Evolutionary conservation across 2,113 vertebrate genomes (phyloP), one percentile per base, ranked within the genome.

Genomic region (Prietella phreatophila): DNA sequence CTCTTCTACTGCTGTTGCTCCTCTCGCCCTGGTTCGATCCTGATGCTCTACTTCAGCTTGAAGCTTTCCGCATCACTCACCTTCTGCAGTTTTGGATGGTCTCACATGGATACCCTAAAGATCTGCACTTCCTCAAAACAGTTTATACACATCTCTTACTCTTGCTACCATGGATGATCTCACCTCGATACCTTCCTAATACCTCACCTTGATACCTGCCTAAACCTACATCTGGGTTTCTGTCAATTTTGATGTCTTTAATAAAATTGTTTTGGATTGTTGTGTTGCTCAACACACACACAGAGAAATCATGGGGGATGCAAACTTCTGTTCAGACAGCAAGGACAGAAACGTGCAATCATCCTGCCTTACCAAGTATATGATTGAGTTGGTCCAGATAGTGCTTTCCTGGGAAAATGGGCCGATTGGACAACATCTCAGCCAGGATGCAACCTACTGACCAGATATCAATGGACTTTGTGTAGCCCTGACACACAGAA

Each of bases 301-400:
- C 42, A 78, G 11, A 78, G 73, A 78, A 50, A n/a, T 50, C 14
- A 15, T 3, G 0, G 2, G 27, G 19, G 36, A 10, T 42, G 19
- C 33, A 25, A 73, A 73, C 36, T 11, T 39, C 22, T 42, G 36
- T 25, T 75, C 22, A 50, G 25, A 3, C 6, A 56, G 56, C 0
- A 4, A 82, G 11, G 22, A 82, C 55, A 27, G 58, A 82, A 14
- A 42, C 10, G 33, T 25, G 33, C 10, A 11, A 20, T 56, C 30
- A 47, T 25, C 50, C 30, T 4, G 5, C 86, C 91, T 93, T 61
- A 97, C 96, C 95, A 90, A 98, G 93, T 93, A 98, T 97, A 90
- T 97, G 97, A 94, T 97, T 97, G 88, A 98, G 96, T 93, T 98
- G 97, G 93, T 98, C 96, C 94, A 98, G 92, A 92, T 98, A 98